Evolutionary conservation across 2,797 vertebrate species (phyloP), one percentile per base, ranked within the genome.

Genomic region (Lepilemur ruficaudatus): DNA sequence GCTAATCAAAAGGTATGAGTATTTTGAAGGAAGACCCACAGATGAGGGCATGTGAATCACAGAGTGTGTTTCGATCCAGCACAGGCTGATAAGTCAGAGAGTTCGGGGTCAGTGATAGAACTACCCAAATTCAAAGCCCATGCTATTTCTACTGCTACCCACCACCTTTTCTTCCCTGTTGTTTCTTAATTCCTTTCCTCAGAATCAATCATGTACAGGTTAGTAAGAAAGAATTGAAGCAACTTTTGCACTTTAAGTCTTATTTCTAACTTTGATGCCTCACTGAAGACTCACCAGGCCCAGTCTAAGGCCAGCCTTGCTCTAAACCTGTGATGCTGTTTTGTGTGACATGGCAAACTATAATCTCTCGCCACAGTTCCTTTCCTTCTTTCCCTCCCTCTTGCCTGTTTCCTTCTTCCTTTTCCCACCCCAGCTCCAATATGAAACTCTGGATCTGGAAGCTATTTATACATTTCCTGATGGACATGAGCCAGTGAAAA

Each of bases 161-260:
- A 17, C 59, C 50, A 57, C 67, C 59, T 38, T 80, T 59, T 13
- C 12, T 75, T 80, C 38, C 43, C n/a, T 70, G 38, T 73, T 79
- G 28, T 55, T 91, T 69, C 38, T n/a, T 57, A 72, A 52, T 78
- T 70, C 46, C 52, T 88, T 65, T 78, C 61, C 80, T 70, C 59
- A 52, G 59, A 75, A 50, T 89, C 65, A 35, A 25, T 93, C 32
- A 46, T 4, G 0, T n/a, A 48, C 5, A 41, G 55, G 15, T 87
- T 73, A 90, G 25, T 73, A 61, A 52, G 22, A 81, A 65, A 86
- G 65, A 93, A 69, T 0, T 41, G 35, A 96, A 91, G 65, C 35
- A 90, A 61, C 63, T 87, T 91, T 91, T 63, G 65, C 84, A 50
- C 48, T 83, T 90, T 48, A 82, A 52, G 65, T 72, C 50, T 91